Percentiles rank a stretch among this genome's conserved stretches.
These are phyloP conservation scores for Brachionus calyciflorus DNA, from an alignment of 1,140 invertebrate genomes.

Conservation along the genomic window DNA sequence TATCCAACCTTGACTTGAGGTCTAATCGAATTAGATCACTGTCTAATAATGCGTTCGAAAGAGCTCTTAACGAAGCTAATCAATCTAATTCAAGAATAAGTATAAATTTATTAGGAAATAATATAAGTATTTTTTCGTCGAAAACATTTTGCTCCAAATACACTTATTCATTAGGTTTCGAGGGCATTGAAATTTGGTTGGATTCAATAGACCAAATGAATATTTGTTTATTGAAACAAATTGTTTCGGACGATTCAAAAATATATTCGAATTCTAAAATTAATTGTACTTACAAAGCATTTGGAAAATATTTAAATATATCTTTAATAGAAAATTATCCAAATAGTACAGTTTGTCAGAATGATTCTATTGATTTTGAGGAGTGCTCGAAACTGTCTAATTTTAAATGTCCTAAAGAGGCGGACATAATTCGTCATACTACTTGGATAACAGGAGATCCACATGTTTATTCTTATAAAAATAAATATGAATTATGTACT, in stretches of 20 bases:
- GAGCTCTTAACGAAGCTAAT: neutral
- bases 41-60: constrained; percentile 17
- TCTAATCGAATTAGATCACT: neutral
- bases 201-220: neutral
- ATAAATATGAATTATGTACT: neutral
- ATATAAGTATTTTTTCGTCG: neutral
- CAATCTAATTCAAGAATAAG: no score
- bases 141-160: constrained; percentile 21
- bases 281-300: no score
- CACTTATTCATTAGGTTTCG: constrained; percentile 2
- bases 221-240: neutral
- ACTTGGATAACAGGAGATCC: constrained; percentile 33
- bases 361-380: neutral
- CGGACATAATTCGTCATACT: neutral
- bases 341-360: no score
- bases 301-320: no score
- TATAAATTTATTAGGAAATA: neutral
- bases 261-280: neutral
- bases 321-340: no score
- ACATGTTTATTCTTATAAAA: constrained; percentile 17
- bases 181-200: neutral
- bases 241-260: neutral
- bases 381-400: neutral
- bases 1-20: neutral
- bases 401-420: constrained; percentile 5